Conservation (phyloP, 2,888 invertebrate genomes). For the Hylaea fasciaria region DNA sequence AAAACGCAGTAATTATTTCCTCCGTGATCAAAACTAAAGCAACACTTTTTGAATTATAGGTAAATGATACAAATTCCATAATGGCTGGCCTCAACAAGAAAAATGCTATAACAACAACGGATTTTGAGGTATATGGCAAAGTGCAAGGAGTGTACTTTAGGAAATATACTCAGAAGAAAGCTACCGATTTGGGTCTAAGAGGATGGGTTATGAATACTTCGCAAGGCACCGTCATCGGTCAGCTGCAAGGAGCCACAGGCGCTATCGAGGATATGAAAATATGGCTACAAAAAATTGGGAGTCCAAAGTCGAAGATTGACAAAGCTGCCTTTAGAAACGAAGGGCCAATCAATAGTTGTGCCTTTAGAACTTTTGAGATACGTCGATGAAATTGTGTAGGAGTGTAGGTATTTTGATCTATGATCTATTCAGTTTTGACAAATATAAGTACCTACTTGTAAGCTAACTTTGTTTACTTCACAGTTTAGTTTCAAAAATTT, state of each 20-base stretch:
- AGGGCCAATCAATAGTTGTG: conserved; percentile 75
- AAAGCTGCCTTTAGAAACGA: conserved; percentile 88
- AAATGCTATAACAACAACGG: conserved; percentile 58
- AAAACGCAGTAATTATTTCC: neutral
- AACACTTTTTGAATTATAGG: neutral
- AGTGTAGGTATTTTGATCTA: no score
- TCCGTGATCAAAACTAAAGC: neutral
- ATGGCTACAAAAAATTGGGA: conserved; percentile 86
- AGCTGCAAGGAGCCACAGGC: conserved; percentile 85
- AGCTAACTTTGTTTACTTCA: no score
- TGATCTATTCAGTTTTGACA: conserved; percentile 7
- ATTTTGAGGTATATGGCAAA: conserved; percentile 86
- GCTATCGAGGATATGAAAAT: conserved; percentile 86
- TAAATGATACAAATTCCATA: conserved; percentile 4
- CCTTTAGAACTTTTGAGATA: conserved; percentile 78
- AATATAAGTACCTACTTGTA: neutral
- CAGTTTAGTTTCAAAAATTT: no score
- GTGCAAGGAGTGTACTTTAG: conserved; percentile 85
- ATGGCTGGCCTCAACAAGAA: conserved; percentile 52
- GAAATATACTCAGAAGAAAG: conserved; percentile 87
- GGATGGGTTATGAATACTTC: conserved; percentile 92
- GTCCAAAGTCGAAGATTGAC: conserved; percentile 88
- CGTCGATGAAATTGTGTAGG: conserved; percentile 59
- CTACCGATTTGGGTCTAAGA: conserved; percentile 85
- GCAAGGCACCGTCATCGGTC: conserved; percentile 88